Evolutionary conservation across 2,797 vertebrate genomes (phyloP).

Genomic region (Malurus leucopterus): DNA sequence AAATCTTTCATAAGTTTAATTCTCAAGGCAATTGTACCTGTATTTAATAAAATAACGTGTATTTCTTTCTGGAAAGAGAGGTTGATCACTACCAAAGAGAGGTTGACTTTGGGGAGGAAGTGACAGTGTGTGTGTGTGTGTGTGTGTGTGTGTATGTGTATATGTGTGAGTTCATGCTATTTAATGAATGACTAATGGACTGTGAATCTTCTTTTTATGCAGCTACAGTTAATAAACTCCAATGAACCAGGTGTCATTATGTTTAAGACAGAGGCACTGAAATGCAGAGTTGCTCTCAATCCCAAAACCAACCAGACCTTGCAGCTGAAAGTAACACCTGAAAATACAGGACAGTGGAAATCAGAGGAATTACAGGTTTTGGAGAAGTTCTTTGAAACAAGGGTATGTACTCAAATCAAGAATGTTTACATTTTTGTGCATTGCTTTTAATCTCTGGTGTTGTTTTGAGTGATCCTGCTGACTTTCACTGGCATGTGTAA

Average conservation of each 20-base stretch:
- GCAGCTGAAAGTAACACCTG: slow-evolving; percentile 97
- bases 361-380: slow-evolving; percentile 96
- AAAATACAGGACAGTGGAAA: slow-evolving; percentile 95
- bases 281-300: slow-evolving; percentile 96
- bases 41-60: fast-evolving
- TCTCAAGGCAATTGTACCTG: neutral
- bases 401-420: slow-evolving; percentile 74
- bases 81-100: neutral
- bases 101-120: neutral
- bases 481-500: neutral
- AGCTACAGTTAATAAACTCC: slow-evolving; percentile 96
- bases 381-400: slow-evolving; percentile 98
- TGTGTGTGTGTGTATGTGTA: neutral
- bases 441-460: neutral
- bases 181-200: neutral
- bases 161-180: neutral
- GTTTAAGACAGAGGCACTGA: slow-evolving; percentile 97
- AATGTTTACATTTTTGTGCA: neutral
- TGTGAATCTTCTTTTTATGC: slow-evolving; percentile 14
- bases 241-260: slow-evolving; percentile 98
- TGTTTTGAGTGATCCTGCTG: neutral
- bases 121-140: neutral
- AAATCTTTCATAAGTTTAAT: neutral
- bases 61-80: neutral
- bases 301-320: slow-evolving; percentile 97